These are phyloP conservation scores for Hirudinaria manillensis DNA, from an alignment of 2,888 invertebrate species.

Conservation along the genomic window DNA sequence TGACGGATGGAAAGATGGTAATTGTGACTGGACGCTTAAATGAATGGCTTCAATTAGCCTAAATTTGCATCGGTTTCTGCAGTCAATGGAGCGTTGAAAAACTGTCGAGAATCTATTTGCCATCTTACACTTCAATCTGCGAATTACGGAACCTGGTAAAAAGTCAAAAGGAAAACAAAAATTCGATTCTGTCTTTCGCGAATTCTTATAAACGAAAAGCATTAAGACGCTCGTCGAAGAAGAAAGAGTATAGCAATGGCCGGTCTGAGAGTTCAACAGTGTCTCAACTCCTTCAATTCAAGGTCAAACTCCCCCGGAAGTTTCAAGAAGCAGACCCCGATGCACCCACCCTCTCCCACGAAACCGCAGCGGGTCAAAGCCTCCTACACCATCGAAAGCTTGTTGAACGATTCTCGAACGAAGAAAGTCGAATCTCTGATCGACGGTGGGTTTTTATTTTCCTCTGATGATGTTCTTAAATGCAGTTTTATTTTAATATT, in stretches of 20 bases:
- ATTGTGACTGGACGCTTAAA: not conserved
- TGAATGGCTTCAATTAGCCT: slow-evolving; percentile 11
- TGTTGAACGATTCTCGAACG: not conserved
- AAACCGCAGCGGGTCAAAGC: not conserved
- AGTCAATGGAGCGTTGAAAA: slow-evolving; percentile 8
- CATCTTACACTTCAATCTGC: not conserved
- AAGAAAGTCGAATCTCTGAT: not conserved
- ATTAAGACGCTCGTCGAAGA: not conserved
- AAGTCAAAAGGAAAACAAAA: not conserved
- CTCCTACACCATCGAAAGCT: not conserved
- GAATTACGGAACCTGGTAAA: not conserved
- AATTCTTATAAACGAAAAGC: not conserved
- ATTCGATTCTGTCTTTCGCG: not conserved
- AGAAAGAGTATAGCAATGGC: not conserved
- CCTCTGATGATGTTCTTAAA: not conserved
- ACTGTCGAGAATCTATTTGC: not conserved
- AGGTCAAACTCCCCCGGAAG: not conserved
- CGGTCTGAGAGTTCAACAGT: slow-evolving; percentile 6
- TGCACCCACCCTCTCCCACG: not conserved
- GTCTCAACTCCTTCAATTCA: not conserved
- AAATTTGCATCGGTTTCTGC: slow-evolving; percentile 16
- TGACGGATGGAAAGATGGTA: not conserved
- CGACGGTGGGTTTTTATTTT: not conserved
- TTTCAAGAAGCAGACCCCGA: not conserved
- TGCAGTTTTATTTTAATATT: too few species aligned